These are phyloP conservation scores for Schlechtendalia chinensis DNA, from an alignment of 1,140 invertebrate species.

Conservation along the genomic window DNA sequence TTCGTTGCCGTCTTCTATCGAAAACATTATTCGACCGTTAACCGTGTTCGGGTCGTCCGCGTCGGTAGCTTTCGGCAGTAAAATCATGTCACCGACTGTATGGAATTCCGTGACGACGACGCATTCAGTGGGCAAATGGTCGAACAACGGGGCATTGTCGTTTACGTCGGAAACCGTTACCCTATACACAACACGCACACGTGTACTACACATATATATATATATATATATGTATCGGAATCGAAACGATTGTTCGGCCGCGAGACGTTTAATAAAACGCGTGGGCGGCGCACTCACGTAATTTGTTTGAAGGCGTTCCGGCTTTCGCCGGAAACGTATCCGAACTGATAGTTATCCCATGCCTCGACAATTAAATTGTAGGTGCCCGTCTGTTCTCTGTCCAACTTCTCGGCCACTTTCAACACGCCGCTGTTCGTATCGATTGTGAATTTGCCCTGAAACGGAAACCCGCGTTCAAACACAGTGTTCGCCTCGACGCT, in stretches of 20 bases:
- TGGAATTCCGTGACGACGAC: constrained; percentile 85
- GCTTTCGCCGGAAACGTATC: constrained; percentile 83
- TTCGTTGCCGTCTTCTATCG: constrained; percentile 73
- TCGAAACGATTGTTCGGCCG: neutral
- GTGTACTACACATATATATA: too few relatives aligned
- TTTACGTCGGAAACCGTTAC: constrained; percentile 77
- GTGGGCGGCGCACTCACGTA: constrained; percentile 73
- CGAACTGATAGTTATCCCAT: constrained; percentile 93
- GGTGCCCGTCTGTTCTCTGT: constrained; percentile 73
- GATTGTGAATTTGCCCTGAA: constrained; percentile 76
- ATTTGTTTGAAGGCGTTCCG: constrained; percentile 90
- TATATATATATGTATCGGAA: too few relatives aligned
- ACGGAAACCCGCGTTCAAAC: too few relatives aligned
- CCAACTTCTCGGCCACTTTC: constrained; percentile 75
- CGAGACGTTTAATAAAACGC: too few relatives aligned
- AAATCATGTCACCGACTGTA: constrained; percentile 73
- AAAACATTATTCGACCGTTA: constrained; percentile 75
- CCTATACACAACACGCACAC: constrained; percentile 55
- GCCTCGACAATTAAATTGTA: constrained; percentile 87
- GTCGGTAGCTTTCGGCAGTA: constrained; percentile 73
- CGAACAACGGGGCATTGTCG: constrained; percentile 74
- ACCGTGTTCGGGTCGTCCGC: constrained; percentile 75
- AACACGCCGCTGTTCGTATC: constrained; percentile 80
- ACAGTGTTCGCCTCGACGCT: too few relatives aligned
- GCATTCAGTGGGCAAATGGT: constrained; percentile 63